Percentiles rank a stretch among this genome's conserved stretches.
Evolutionary conservation across 1,140 invertebrate species (phyloP).

Genomic region (Metopolophium dirhodum): DNA sequence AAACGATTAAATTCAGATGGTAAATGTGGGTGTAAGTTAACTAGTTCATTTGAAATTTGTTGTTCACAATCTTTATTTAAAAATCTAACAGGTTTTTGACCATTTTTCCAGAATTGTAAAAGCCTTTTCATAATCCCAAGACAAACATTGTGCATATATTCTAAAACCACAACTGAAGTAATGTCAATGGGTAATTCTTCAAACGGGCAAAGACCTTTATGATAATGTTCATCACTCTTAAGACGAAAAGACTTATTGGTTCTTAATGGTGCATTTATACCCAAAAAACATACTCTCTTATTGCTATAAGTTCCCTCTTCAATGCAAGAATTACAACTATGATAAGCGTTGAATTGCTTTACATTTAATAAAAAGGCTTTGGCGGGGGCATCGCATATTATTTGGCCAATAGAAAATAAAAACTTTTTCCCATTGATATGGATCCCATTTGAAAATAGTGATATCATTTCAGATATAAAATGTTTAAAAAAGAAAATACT

Average conservation of each 20-base stretch:
- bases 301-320: neutral
- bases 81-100: neutral
- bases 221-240: neutral
- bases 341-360: neutral
- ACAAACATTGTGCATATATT: no score
- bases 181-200: no score
- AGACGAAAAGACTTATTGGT: neutral
- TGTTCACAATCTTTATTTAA: slow-evolving; percentile 4
- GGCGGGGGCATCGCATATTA: neutral
- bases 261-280: slow-evolving; percentile 2
- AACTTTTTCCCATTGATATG: neutral
- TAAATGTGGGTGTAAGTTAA: neutral
- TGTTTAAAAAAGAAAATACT: no score
- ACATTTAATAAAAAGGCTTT: neutral
- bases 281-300: neutral
- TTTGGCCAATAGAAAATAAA: neutral
- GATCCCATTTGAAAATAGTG: neutral
- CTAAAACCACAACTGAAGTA: no score
- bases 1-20: neutral
- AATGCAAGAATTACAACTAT: slow-evolving; percentile 17
- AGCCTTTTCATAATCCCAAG: no score
- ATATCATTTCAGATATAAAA: no score
- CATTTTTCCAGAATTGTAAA: neutral
- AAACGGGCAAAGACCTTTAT: no score
- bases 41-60: neutral